Base-by-base conservation (phyloP, 1,140 invertebrate genomes). In the Lordiphosa stackelbergi region DNA sequence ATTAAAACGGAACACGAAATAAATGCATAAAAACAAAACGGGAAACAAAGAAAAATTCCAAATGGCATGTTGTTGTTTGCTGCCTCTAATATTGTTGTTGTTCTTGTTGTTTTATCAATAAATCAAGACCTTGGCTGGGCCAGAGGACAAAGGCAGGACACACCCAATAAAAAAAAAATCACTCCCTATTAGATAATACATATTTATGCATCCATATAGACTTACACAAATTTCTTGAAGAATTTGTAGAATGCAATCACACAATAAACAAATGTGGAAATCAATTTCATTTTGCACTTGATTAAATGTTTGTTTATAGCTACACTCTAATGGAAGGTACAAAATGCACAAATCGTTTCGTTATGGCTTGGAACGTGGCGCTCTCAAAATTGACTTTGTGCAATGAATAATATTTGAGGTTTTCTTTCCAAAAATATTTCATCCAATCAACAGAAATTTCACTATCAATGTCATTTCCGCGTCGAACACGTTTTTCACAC, bases 391-490 rank as follows among this genome's bases (percentile, higher is more conserved):
- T 57, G 24, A 59, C 61, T 53, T 62, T 66, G 16, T 24, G 42
- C 46, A n/a, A 16, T 42, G 38, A 34, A 31, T 55, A 10, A 1
- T 1, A 22, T 37, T 35, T 45, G 22, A n/a, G n/a, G 28, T 35
- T 36, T 48, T 37, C 40, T 36, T 34, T 51, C 42, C 19, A 9
- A 19, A 37, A 37, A 48, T 53, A 43, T 19, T 51, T 57, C 42
- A 57, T 55, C 56, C 46, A 48, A 61, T 63, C 40, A 35, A 54
- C 45, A 60, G 40, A 64, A 69, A 75, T 81, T 79, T 79, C 77
- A 81, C 75, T 81, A 81, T 79, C 75, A 79, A 79, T 79, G 75
- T 71, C 75, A 81, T 72, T 79, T 81, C 75, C 77, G 71, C 75
- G 66, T 69, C 43, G 71, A 83, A 75, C 75, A 81, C 75, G 75